These are phyloP conservation scores for Tricholauxania praeusta DNA, from an alignment of 2,888 invertebrate genomes.

Conservation along the genomic window DNA sequence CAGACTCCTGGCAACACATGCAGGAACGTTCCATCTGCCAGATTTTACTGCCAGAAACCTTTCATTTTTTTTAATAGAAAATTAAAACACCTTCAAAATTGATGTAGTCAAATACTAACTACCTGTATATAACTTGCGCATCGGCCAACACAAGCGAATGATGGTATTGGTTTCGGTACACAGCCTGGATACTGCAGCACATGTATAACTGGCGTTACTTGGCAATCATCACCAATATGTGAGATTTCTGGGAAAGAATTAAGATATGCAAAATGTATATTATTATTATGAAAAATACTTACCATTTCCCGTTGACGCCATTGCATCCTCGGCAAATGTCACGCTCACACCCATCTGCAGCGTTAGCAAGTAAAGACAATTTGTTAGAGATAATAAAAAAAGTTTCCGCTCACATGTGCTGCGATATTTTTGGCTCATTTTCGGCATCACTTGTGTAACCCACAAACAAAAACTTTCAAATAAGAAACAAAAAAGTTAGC, in stretches of 20 bases:
- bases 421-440: constrained; percentile 53
- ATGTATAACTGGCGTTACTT: constrained; percentile 92
- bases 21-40: constrained; percentile 97
- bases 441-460: not conserved
- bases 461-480: constrained; percentile 22
- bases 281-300: constrained; percentile 12
- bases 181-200: constrained; percentile 92
- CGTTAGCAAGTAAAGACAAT: constrained; percentile 52
- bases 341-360: constrained; percentile 51
- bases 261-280: not conserved
- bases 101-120: constrained; percentile 44
- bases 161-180: constrained; percentile 92
- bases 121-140: constrained; percentile 95
- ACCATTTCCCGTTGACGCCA: constrained; percentile 55
- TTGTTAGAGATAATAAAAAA: constrained; percentile 51
- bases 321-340: constrained; percentile 52
- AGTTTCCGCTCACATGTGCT: constrained; percentile 46
- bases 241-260: constrained; percentile 56
- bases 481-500: constrained; percentile 22
- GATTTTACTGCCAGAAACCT: constrained; percentile 95
- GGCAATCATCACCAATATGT: constrained; percentile 79
- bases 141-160: constrained; percentile 91
- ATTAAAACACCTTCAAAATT: not conserved
- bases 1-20: constrained; percentile 95
- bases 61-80: not conserved